phyloP scores from a whole-genome alignment of 2,888 invertebrate genomes.

The Dicranocentrus wangi region DNA sequence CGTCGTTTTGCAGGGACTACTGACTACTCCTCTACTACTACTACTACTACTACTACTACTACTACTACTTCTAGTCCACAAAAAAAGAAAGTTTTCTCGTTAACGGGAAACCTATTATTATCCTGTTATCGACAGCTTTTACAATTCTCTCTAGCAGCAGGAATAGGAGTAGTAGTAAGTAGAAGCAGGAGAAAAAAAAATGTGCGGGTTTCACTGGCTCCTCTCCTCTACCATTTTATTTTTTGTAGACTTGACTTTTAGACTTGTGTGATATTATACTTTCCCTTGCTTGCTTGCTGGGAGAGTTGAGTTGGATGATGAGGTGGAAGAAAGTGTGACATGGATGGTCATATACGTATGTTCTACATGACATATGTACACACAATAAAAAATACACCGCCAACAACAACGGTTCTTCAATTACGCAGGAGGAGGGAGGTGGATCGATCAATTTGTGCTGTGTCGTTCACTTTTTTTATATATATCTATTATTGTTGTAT shows the following conservation, averaged over 20 bases:
- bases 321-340: slow-evolving; percentile 49
- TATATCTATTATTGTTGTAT: background rate
- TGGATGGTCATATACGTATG: slow-evolving; percentile 51
- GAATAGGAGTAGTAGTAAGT: slow-evolving; percentile 16
- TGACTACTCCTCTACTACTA: no score
- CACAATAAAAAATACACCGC: slow-evolving; percentile 41
- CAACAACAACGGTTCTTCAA: slow-evolving; percentile 42
- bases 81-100: slow-evolving; percentile 65
- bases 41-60: no score
- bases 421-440: slow-evolving; percentile 12
- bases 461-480: no score
- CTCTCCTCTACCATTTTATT: no score
- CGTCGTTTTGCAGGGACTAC: no score
- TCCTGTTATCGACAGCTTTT: slow-evolving; percentile 66
- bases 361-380: slow-evolving; percentile 57
- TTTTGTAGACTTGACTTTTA: no score
- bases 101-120: slow-evolving; percentile 65
- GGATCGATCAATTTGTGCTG: no score
- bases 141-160: slow-evolving; percentile 37
- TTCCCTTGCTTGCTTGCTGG: no score
- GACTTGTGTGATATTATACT: no score
- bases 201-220: no score
- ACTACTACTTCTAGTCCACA: no score
- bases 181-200: slow-evolving; percentile 9
- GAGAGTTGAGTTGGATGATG: no score